phyloP scores from a whole-genome alignment of 2,888 invertebrate species.

The Polymixis lichenea region DNA sequence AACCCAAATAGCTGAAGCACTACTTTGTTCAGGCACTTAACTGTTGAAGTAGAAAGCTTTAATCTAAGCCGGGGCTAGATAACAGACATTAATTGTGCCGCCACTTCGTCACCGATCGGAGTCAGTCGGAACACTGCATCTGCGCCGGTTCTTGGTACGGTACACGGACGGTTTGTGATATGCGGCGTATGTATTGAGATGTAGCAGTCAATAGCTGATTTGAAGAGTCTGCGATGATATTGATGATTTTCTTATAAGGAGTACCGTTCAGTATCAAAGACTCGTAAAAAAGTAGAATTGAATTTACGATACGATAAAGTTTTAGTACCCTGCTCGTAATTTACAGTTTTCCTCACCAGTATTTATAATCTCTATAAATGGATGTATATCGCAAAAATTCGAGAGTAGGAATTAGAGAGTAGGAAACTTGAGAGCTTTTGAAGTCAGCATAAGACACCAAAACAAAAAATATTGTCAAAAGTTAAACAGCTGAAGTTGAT shows the following conservation, averaged over 20 bases:
- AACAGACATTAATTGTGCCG: slow-evolving; percentile 52
- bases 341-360: slow-evolving; percentile 1
- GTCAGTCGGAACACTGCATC: slow-evolving; percentile 12
- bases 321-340: neutral
- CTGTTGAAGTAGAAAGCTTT: slow-evolving; percentile 52
- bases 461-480: neutral
- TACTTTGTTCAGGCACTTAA: slow-evolving; percentile 49
- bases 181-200: slow-evolving; percentile 8
- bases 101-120: slow-evolving; percentile 27
- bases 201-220: neutral
- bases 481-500: neutral
- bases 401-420: neutral
- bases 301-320: slow-evolving; percentile 11
- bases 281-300: neutral
- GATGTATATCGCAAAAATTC: neutral
- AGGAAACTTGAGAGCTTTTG: neutral
- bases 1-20: slow-evolving; percentile 33
- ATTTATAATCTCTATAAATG: neutral
- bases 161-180: slow-evolving; percentile 37
- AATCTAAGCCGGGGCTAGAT: slow-evolving; percentile 41
- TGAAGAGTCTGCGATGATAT: neutral
- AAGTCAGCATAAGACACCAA: neutral
- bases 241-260: neutral
- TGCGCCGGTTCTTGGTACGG: slow-evolving; percentile 26
- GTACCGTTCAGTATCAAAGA: neutral